These are phyloP conservation scores for Arvicanthis niloticus DNA, from an alignment of 2,113 vertebrate genomes.

Conservation along the genomic window DNA sequence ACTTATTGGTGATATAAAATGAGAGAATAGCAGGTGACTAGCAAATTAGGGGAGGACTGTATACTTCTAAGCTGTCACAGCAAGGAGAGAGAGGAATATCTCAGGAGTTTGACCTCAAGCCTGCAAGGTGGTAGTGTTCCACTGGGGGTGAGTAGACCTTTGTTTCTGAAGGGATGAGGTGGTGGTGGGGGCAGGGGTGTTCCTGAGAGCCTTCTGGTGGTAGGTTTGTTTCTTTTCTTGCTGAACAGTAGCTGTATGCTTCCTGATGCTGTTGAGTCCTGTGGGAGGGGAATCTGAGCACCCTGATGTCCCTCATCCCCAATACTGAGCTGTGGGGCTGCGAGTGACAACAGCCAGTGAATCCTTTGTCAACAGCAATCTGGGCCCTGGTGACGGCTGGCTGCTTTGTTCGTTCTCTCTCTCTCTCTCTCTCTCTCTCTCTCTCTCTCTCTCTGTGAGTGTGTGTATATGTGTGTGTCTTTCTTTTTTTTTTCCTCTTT, in stretches of 20 bases:
- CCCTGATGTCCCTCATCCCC: constrained; percentile 49
- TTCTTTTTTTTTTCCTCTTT: constrained; percentile 71
- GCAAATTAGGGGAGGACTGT: background rate
- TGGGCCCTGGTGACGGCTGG: constrained; percentile 75
- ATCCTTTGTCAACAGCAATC: constrained; percentile 59
- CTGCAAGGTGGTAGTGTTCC: background rate
- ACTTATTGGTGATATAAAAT: background rate
- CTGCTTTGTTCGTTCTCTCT: constrained; percentile 50
- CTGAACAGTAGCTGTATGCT: constrained; percentile 6
- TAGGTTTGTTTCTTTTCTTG: constrained; percentile 48
- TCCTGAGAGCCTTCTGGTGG: constrained; percentile 34
- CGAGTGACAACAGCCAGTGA: constrained; percentile 71
- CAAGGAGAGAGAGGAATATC: background rate
- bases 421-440: background rate
- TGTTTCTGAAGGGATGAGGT: background rate
- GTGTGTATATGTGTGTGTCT: background rate
- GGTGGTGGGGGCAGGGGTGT: background rate
- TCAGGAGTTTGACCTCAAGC: background rate
- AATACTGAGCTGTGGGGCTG: constrained; percentile 32
- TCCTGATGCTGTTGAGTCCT: constrained; percentile 9
- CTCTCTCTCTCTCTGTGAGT: background rate
- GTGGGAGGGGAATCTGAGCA: constrained; percentile 45
- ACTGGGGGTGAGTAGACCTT: background rate
- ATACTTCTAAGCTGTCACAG: background rate
- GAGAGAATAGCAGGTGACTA: background rate